These are phyloP conservation scores for Enteromius anoplus DNA, from an alignment of 2,797 vertebrate species.

Conservation along the genomic window DNA sequence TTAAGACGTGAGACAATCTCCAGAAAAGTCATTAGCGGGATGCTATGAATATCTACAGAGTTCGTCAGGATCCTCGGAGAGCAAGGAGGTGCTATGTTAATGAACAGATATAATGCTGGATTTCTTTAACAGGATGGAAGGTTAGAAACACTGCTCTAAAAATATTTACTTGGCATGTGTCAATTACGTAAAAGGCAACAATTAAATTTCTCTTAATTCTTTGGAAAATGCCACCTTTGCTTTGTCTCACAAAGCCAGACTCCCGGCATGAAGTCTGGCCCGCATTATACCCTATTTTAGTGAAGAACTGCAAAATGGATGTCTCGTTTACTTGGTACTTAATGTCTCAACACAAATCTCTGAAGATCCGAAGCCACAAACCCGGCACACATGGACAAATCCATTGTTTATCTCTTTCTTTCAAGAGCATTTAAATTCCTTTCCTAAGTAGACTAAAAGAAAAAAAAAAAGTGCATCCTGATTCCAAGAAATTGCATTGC, in stretches of 20 bases:
- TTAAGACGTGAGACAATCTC: conserved; percentile 52
- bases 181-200: neutral
- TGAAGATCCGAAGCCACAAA: conserved; percentile 6
- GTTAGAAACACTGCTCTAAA: neutral
- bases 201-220: neutral
- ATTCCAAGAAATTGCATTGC: neutral
- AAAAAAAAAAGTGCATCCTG: neutral
- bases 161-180: neutral
- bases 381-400: neutral
- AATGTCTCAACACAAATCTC: conserved; percentile 32
- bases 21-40: conserved; percentile 34
- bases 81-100: conserved; percentile 14
- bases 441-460: neutral
- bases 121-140: neutral
- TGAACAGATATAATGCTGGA: conserved; percentile 14
- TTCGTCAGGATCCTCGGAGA: neutral
- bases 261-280: neutral
- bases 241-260: neutral
- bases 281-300: neutral
- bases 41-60: conserved; percentile 8
- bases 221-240: neutral
- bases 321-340: conserved; percentile 11
- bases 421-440: conserved; percentile 4
- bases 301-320: neutral
- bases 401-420: conserved; percentile 2